Percentiles rank a stretch among this genome's conserved stretches.
Conservation (phyloP, 2,797 vertebrate species). For the Australoheros facetus region DNA sequence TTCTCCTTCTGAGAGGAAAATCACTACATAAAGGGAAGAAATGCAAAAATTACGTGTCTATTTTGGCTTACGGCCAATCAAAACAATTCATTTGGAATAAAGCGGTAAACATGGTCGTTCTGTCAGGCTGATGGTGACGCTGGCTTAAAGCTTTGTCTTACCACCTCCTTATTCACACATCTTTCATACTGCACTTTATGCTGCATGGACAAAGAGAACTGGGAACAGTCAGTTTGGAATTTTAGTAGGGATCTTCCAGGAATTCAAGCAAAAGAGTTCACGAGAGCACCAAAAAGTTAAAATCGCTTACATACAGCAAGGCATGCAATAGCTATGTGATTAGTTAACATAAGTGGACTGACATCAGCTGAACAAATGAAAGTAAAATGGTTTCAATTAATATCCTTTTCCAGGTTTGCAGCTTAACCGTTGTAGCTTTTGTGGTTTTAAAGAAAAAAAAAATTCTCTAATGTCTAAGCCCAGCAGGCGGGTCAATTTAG, state of each 20-base stretch:
- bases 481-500: neutral
- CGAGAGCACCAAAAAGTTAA: neutral
- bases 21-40: neutral
- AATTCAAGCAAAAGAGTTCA: fast-evolving
- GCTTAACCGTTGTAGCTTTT: neutral
- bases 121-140: constrained; percentile 15
- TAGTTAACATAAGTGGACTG: neutral
- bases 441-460: neutral
- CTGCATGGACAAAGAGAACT: neutral
- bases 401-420: neutral
- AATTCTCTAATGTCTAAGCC: neutral
- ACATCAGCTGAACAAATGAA: neutral
- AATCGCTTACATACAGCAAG: neutral
- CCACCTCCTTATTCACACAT: neutral
- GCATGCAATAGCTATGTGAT: neutral
- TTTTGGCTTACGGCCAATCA: constrained; percentile 18
- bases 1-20: neutral
- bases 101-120: constrained; percentile 11
- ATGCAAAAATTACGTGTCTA: neutral
- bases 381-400: neutral
- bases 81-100: constrained; percentile 34
- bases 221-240: neutral
- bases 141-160: constrained; percentile 8
- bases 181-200: neutral
- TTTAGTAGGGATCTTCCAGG: neutral